Evolutionary conservation across 2,797 vertebrate species (phyloP).

Genomic region (Gallinago stenura): DNA sequence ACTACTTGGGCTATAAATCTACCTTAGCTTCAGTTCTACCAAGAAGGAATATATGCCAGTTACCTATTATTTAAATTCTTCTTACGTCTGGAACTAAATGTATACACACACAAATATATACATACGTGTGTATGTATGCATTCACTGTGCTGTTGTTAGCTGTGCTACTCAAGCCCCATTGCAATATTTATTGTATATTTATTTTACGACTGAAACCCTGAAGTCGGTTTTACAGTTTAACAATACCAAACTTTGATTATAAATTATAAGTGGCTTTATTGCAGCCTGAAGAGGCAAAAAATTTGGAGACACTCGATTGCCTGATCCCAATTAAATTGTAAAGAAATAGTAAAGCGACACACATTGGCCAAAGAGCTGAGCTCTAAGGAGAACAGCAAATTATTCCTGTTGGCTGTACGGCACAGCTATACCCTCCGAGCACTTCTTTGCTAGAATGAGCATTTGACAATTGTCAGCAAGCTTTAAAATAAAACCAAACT

Average conservation of each 20-base stretch:
- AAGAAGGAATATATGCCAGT: too few relatives aligned
- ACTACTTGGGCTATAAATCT: neutral
- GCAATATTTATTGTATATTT: slow-evolving; percentile 60
- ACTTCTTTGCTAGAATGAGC: slow-evolving; percentile 33
- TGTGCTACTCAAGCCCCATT: neutral
- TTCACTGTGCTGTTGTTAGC: neutral
- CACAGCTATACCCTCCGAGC: neutral
- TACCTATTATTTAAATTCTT: slow-evolving; percentile 45
- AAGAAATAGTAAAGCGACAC: slow-evolving; percentile 69
- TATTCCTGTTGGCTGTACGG: neutral
- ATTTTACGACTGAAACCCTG: slow-evolving; percentile 67
- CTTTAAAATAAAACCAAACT: slow-evolving; percentile 48
- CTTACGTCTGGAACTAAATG: slow-evolving; percentile 18
- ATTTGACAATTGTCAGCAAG: slow-evolving; percentile 58
- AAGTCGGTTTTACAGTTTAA: slow-evolving; percentile 74
- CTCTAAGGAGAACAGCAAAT: slow-evolving; percentile 36
- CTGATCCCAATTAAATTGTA: slow-evolving; percentile 74
- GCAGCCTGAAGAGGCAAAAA: slow-evolving; percentile 33
- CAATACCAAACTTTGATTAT: slow-evolving; percentile 76
- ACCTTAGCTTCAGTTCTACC: too few relatives aligned
- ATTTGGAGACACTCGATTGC: slow-evolving; percentile 32
- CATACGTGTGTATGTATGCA: neutral
- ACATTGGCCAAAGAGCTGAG: neutral
- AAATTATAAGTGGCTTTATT: slow-evolving; percentile 69
- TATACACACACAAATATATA: neutral